A percentile compares a stretch with the other conserved stretches of the same genome.
phyloP scores from a whole-genome alignment of 2,888 invertebrate genomes.

The Notodonta ziczac region DNA sequence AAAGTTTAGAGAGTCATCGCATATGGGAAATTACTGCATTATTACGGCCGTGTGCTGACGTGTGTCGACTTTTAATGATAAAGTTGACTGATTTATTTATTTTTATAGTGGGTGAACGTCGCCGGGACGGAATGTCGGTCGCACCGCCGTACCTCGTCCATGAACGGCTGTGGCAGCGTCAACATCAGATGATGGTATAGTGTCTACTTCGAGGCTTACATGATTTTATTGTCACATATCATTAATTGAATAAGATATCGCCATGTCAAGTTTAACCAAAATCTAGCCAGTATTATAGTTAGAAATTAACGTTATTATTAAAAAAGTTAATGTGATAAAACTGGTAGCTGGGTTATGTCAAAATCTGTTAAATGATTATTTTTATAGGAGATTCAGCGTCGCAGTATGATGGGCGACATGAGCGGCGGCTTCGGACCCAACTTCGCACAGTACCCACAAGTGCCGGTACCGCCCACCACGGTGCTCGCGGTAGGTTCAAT shows the following conservation, averaged over 20 bases:
- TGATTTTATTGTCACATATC: too few relatives aligned
- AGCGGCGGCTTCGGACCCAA: slow-evolving; percentile 42
- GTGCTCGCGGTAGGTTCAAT: slow-evolving; percentile 50
- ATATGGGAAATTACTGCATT: too few relatives aligned
- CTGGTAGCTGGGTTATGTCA: too few relatives aligned
- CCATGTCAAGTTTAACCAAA: too few relatives aligned
- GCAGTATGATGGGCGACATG: slow-evolving; percentile 71
- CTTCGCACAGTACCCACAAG: slow-evolving; percentile 43
- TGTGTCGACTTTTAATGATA: too few relatives aligned
- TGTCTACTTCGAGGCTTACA: too few relatives aligned
- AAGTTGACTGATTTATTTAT: background rate
- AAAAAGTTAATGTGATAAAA: too few relatives aligned
- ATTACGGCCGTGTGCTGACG: too few relatives aligned
- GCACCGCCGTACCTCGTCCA: slow-evolving; percentile 89
- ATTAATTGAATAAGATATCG: too few relatives aligned
- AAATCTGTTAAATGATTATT: slow-evolving; percentile 2
- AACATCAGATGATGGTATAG: slow-evolving; percentile 86
- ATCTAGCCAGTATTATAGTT: too few relatives aligned
- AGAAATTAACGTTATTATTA: too few relatives aligned
- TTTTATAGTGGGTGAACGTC: slow-evolving; percentile 63
- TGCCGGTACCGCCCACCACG: slow-evolving; percentile 49
- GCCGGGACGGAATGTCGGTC: slow-evolving; percentile 56
- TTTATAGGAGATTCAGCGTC: slow-evolving; percentile 75
- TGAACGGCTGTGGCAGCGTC: slow-evolving; percentile 90
- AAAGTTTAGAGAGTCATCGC: too few relatives aligned